Conservation (phyloP, 1,140 invertebrate genomes). For the Lepidurus couesii region DNA sequence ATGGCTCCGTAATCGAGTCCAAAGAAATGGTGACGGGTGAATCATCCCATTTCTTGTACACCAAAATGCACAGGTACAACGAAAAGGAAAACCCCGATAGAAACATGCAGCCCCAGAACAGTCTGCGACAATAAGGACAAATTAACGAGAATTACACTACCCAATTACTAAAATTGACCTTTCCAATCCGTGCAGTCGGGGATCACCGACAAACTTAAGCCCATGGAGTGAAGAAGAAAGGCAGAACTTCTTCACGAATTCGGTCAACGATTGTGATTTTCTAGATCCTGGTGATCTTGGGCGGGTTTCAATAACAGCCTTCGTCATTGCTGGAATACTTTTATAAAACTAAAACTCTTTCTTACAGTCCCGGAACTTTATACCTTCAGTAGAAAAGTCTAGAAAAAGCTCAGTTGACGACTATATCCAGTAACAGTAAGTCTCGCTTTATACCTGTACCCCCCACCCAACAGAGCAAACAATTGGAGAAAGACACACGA, state of each 20-base stretch:
- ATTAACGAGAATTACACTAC: background rate
- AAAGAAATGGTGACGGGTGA: background rate
- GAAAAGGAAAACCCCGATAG: background rate
- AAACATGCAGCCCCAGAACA: background rate
- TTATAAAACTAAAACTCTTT: background rate
- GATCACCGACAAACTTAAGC: background rate
- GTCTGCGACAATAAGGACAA: background rate
- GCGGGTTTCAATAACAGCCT: background rate
- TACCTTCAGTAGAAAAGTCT: background rate
- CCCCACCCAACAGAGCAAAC: background rate
- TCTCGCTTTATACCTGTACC: too few relatives aligned
- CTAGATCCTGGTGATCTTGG: background rate
- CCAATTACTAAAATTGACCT: background rate
- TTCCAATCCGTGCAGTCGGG: background rate
- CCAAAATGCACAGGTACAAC: background rate
- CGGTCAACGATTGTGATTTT: background rate
- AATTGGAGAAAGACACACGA: background rate
- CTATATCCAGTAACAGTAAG: too few relatives aligned
- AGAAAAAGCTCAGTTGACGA: background rate
- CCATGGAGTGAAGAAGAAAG: constrained; percentile 8
- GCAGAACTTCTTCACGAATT: background rate
- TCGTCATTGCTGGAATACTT: background rate
- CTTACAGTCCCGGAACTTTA: background rate
- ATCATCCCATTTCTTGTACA: constrained; percentile 7
- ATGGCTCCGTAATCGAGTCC: background rate